A percentile compares a stretch with the other conserved stretches of the same genome.
These are phyloP conservation scores for Drosophila biarmipes DNA, from an alignment of 1,140 invertebrate genomes.

Conservation along the genomic window DNA sequence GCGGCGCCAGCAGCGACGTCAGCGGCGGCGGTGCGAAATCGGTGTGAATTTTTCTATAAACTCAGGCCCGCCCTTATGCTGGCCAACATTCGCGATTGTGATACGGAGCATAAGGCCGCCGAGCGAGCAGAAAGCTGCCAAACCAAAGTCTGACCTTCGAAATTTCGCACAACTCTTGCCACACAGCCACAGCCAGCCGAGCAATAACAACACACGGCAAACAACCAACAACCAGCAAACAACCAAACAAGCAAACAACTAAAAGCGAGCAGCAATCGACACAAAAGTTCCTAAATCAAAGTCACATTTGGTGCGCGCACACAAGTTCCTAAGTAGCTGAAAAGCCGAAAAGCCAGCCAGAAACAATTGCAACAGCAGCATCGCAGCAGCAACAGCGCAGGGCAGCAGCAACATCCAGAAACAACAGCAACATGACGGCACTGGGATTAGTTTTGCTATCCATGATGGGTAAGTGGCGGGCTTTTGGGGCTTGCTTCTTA, in stretches of 20 bases:
- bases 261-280: slow-evolving; percentile 30
- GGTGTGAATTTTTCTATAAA: slow-evolving; percentile 64
- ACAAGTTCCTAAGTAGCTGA: slow-evolving; percentile 56
- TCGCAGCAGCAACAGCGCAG: slow-evolving; percentile 3
- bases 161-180: slow-evolving; percentile 69
- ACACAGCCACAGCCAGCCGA: slow-evolving; percentile 8
- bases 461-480: slow-evolving; percentile 80
- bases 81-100: slow-evolving; percentile 69
- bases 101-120: slow-evolving; percentile 51
- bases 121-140: slow-evolving; percentile 28
- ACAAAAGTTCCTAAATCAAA: slow-evolving; percentile 60
- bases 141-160: slow-evolving; percentile 47
- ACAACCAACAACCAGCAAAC: background rate
- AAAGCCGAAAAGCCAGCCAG: slow-evolving; percentile 15
- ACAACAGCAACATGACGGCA: slow-evolving; percentile 67
- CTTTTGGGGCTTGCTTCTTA: slow-evolving; percentile 27
- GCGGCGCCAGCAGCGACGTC: slow-evolving; percentile 32
- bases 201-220: slow-evolving; percentile 6
- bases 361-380: slow-evolving; percentile 11
- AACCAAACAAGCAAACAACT: slow-evolving; percentile 9
- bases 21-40: slow-evolving; percentile 60
- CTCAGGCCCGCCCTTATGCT: slow-evolving; percentile 71
- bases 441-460: slow-evolving; percentile 82
- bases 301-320: slow-evolving; percentile 84
- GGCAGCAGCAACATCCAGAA: slow-evolving; percentile 15